Conservation (phyloP, 2,888 invertebrate genomes). For the Drosophila gaucha region DNA sequence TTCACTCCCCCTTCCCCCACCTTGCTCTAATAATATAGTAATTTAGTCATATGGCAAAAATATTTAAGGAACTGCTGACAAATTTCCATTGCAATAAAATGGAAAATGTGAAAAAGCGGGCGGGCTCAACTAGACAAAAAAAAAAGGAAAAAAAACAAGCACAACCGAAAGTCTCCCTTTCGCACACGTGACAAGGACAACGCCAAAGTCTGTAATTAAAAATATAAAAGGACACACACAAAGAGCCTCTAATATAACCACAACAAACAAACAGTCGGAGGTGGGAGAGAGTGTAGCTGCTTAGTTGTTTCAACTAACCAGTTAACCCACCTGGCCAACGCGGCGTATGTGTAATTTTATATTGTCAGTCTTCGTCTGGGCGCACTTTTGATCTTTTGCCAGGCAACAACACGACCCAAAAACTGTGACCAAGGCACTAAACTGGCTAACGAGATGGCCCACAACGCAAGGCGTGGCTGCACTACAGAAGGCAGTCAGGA, state of each 20-base stretch:
- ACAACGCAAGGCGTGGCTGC: constrained; percentile 30
- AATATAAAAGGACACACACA: constrained; percentile 44
- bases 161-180: not conserved
- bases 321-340: constrained; percentile 46
- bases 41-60: constrained; percentile 49
- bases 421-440: constrained; percentile 42
- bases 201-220: constrained; percentile 62
- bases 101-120: constrained; percentile 17
- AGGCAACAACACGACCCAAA: constrained; percentile 23
- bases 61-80: constrained; percentile 21
- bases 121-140: constrained; percentile 11
- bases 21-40: constrained; percentile 34
- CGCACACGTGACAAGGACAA: constrained; percentile 51
- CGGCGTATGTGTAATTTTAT: constrained; percentile 74
- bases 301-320: constrained; percentile 15
- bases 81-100: constrained; percentile 39
- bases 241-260: constrained; percentile 41
- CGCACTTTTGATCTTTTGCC: constrained; percentile 65
- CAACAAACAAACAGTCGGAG: constrained; percentile 40
- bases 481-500: not conserved
- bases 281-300: not conserved
- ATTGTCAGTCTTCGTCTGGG: constrained; percentile 52
- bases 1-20: not conserved
- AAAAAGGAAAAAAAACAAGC: constrained; percentile 13
- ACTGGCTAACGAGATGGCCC: constrained; percentile 49